Evolutionary conservation across 2,113 vertebrate genomes (phyloP), one percentile per base, ranked within the genome.

Genomic region (Oostethus manadensis): DNA sequence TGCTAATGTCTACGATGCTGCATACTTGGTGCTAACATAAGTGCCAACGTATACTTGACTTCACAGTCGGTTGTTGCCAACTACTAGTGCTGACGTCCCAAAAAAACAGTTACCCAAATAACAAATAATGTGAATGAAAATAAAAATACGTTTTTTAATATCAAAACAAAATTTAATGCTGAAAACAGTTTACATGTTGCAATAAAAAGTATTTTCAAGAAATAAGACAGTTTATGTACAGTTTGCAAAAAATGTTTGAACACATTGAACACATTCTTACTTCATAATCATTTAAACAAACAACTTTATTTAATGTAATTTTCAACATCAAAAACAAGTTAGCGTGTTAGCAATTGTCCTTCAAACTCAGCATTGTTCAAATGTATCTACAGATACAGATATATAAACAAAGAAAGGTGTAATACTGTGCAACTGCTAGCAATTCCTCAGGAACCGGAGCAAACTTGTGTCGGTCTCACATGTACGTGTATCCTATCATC

Each of bases 401-500:
- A 87, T 76, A 86, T 78, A 89, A 74, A 83, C 70, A 59, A 83
- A 77, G 44, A 69, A 61, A 70, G 6, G 50, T 74, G 66, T 79
- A 71, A 73, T 81, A 76, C 49, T 84, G 84, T 87, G 85, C 84
- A 83, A 81, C 78, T 73, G 74, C 65, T 78, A 71, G 73, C 67
- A 67, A 65, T 74, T 66, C 71, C 62, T 69, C 62, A 66, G 63
- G 66, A 53, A 58, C 61, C 67, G 29, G 29, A 33, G 74, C 77
- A 80, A 76, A 80, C 73, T 14, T 14, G 4, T 62, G 58, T 80
- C 61, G 17, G 13, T 80, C 77, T 70, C 68, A 77, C 76, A 70
- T 74, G 38, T 61, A 45, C 18, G 35, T 68, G 33, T 62, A 70
- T 64, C 74, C 73, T 76, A 76, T 17, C 15, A 18, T 68, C 58